These are phyloP conservation scores for Eupithecia abbreviata DNA, from an alignment of 2,888 invertebrate species.

Conservation along the genomic window DNA sequence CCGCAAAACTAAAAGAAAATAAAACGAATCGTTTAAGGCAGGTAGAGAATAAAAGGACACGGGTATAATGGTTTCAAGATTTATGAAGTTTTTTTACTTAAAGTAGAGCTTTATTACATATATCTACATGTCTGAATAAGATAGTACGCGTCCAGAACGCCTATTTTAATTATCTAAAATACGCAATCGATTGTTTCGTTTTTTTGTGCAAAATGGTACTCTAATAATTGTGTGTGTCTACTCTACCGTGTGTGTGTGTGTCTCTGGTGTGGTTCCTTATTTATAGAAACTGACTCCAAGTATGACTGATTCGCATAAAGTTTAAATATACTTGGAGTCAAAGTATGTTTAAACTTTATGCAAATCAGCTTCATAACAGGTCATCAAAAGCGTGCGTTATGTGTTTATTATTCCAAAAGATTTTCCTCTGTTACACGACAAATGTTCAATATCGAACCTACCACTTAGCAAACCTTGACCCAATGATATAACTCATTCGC, in stretches of 20 bases:
- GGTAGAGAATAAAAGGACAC: not conserved
- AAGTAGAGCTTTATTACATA: not conserved
- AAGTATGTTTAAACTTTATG: not conserved
- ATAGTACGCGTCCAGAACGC: not conserved
- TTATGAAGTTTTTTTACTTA: not conserved
- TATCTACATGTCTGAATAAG: not conserved
- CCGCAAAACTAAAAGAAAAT: conserved; percentile 7
- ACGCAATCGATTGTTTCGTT: too few relatives aligned
- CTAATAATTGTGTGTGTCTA: too few relatives aligned
- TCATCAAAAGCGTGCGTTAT: conserved; percentile 22
- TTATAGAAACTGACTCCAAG: not conserved
- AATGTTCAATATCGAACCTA: conserved; percentile 27
- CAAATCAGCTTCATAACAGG: not conserved
- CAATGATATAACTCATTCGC: conserved; percentile 31
- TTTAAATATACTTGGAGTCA: too few relatives aligned
- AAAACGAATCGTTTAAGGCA: not conserved
- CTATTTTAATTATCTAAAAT: too few relatives aligned
- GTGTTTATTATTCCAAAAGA: conserved; percentile 31
- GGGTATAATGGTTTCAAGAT: not conserved
- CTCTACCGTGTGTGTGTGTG: too few relatives aligned
- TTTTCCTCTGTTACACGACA: conserved; percentile 33
- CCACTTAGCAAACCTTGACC: conserved; percentile 41
- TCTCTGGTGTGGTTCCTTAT: not conserved
- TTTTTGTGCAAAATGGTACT: too few relatives aligned
- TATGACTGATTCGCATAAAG: not conserved